Conservation (phyloP, 2,888 invertebrate genomes). For the Hirtodrosophila cameraria region DNA sequence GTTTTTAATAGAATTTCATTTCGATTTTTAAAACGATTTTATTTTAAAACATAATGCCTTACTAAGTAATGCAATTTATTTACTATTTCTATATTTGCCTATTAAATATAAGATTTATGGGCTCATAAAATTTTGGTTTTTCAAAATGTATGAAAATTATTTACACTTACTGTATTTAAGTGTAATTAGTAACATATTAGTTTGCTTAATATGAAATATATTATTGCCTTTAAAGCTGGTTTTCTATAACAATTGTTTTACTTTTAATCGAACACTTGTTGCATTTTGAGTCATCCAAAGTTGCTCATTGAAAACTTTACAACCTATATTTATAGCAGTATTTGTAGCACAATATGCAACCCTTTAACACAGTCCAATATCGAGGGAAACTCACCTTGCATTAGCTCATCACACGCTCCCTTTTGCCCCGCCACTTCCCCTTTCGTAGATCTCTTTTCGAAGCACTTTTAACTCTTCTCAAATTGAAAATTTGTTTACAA, state of each 20-base stretch:
- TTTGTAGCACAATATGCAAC: not conserved
- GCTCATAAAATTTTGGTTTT: not conserved
- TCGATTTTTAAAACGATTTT: no score
- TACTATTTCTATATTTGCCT: not conserved
- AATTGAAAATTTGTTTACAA: conserved; percentile 53
- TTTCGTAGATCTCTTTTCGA: not conserved
- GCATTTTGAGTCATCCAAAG: conserved; percentile 53
- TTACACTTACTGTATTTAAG: not conserved
- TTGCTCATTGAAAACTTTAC: not conserved
- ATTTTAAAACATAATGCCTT: no score
- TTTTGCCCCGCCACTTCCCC: no score
- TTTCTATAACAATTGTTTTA: conserved; percentile 9
- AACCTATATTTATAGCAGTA: no score
- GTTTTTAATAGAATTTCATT: not conserved
- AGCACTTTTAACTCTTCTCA: conserved; percentile 8
- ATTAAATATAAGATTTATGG: not conserved
- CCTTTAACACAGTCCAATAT: not conserved
- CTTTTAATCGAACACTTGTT: conserved; percentile 30
- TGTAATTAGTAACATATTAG: conserved; percentile 11
- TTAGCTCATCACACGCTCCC: not conserved
- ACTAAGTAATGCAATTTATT: not conserved
- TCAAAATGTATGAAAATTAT: no score
- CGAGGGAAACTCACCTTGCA: conserved; percentile 2
- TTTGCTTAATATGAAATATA: no score
- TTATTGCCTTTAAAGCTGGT: conserved; percentile 30